Percentiles rank a stretch among this genome's conserved stretches.
These are phyloP conservation scores for Danio aesculapii DNA, from an alignment of 2,797 vertebrate genomes.

Conservation along the genomic window DNA sequence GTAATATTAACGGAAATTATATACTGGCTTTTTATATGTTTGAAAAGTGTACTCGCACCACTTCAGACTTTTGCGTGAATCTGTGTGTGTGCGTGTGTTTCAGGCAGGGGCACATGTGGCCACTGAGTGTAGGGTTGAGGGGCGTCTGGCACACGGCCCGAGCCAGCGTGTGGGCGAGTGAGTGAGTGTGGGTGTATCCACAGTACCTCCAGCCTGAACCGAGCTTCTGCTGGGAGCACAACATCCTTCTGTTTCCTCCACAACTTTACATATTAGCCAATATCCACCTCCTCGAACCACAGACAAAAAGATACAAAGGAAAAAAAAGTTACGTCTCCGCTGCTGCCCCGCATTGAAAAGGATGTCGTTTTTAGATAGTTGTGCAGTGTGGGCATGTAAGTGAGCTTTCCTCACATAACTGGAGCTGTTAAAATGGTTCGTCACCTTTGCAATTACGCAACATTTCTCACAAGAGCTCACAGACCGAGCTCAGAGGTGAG, in stretches of 20 bases:
- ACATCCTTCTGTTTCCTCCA: slow-evolving; percentile 72
- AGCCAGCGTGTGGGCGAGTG: slow-evolving; percentile 70
- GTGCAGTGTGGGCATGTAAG: slow-evolving; percentile 46
- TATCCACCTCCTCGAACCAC: slow-evolving; percentile 76
- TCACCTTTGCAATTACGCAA: slow-evolving; percentile 49
- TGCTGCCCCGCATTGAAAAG: slow-evolving; percentile 30
- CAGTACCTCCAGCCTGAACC: slow-evolving; percentile 53
- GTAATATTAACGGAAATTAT: background rate
- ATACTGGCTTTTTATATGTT: slow-evolving; percentile 1
- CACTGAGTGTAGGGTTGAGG: slow-evolving; percentile 67
- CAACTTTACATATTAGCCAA: slow-evolving; percentile 81
- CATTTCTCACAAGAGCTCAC: slow-evolving; percentile 49
- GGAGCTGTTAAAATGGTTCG: slow-evolving; percentile 50
- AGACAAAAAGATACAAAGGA: slow-evolving; percentile 51
- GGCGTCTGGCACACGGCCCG: slow-evolving; percentile 72
- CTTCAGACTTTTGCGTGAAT: slow-evolving; percentile 41
- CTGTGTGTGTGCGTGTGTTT: background rate
- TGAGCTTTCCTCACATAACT: slow-evolving; percentile 49
- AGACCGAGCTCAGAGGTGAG: slow-evolving; percentile 46
- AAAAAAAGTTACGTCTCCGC: slow-evolving; percentile 44
- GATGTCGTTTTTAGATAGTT: slow-evolving; percentile 47
- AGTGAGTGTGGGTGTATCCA: slow-evolving; percentile 78
- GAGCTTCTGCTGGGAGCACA: slow-evolving; percentile 60
- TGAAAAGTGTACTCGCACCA: slow-evolving; percentile 21
- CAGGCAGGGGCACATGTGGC: slow-evolving; percentile 49